Conservation (phyloP, 2,797 vertebrate species). For the Squalus acanthias region DNA sequence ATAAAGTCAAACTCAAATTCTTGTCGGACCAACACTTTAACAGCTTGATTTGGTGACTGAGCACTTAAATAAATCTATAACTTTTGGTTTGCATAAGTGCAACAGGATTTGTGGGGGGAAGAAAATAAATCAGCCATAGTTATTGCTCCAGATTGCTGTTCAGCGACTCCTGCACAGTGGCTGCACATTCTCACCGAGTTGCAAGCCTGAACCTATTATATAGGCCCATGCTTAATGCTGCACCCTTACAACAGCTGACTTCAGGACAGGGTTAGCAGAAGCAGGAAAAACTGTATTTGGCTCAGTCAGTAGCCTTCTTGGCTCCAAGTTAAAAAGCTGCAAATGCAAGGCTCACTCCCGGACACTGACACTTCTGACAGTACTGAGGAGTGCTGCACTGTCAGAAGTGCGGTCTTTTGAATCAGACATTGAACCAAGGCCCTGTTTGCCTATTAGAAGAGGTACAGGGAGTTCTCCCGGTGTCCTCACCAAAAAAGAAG, state of each 20-base stretch:
- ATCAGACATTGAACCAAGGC: neutral
- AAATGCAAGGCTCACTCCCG: neutral
- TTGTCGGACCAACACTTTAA: neutral
- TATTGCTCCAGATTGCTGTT: neutral
- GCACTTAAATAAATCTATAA: neutral
- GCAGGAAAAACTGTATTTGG: neutral
- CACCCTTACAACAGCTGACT: neutral
- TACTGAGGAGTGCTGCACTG: neutral
- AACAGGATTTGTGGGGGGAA: neutral
- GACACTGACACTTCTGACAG: neutral
- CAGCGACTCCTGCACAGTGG: neutral
- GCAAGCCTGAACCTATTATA: neutral
- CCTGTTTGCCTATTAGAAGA: neutral
- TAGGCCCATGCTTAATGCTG: neutral
- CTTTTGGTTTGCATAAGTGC: neutral
- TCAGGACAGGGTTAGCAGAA: neutral
- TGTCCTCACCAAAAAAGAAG: neutral
- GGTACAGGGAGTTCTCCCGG: neutral
- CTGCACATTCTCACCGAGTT: neutral
- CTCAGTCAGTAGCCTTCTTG: neutral
- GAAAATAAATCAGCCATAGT: neutral
- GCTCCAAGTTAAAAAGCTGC: neutral
- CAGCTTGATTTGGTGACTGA: neutral
- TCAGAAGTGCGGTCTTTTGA: neutral
- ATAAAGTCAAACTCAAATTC: neutral